Percentiles rank a stretch among this genome's conserved stretches.
Conservation (phyloP, 2,113 vertebrate genomes). For the Emydocephalus ijimae region DNA sequence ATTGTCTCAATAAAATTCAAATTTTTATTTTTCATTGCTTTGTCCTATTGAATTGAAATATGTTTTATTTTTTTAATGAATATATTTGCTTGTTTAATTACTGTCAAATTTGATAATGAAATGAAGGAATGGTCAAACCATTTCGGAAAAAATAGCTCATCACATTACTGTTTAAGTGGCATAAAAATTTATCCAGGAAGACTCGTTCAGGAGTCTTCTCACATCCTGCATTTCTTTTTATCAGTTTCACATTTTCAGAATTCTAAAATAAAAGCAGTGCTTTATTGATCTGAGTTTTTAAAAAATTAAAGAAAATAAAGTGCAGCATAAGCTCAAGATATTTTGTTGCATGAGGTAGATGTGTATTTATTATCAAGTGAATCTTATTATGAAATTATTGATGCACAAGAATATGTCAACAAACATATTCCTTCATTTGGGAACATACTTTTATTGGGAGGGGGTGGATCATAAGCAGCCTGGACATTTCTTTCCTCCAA, state of each 20-base stretch:
- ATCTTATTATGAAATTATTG: background rate
- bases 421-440: background rate
- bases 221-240: background rate
- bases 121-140: background rate
- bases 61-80: conserved; percentile 7
- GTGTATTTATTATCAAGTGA: background rate
- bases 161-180: background rate
- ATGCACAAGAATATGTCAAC: background rate
- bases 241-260: background rate
- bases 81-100: conserved; percentile 7
- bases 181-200: background rate
- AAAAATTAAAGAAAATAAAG: background rate
- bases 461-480: background rate
- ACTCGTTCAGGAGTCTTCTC: background rate
- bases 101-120: background rate
- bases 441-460: background rate
- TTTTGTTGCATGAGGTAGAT: background rate
- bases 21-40: background rate
- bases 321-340: background rate
- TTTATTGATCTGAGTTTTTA: background rate
- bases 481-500: background rate
- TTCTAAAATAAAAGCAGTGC: background rate
- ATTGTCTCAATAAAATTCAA: background rate
- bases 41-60: conserved; percentile 7
- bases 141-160: background rate